phyloP scores from a whole-genome alignment of 2,113 vertebrate genomes.

The Ceyx margarethae region DNA sequence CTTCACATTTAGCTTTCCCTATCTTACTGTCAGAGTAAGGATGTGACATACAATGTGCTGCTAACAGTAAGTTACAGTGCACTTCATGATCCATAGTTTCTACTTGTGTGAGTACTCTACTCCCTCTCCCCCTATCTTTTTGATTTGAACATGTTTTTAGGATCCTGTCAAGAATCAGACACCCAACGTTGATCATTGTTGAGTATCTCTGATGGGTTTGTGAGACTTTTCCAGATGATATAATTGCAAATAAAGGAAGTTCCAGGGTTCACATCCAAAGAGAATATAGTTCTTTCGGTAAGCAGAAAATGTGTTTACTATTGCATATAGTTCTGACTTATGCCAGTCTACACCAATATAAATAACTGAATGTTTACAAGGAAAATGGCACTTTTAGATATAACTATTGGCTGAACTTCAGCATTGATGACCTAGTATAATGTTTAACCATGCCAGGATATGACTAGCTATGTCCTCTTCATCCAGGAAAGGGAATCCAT shows the following conservation, averaged over 20 bases:
- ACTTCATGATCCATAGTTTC: neutral
- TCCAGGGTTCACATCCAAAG: neutral
- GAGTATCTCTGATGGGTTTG: neutral
- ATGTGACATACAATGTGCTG: neutral
- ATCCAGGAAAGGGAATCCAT: neutral
- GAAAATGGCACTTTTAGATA: neutral
- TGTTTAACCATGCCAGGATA: neutral
- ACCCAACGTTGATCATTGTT: neutral
- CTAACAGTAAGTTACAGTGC: neutral
- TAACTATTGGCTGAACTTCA: neutral
- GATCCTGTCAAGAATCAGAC: neutral
- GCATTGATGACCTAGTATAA: neutral
- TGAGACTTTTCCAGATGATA: neutral
- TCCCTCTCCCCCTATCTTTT: neutral
- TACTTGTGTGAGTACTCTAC: neutral
- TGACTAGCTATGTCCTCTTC: neutral
- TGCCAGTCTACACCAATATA: neutral
- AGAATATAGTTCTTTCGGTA: neutral
- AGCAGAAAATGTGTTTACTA: neutral
- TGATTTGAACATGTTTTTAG: slow-evolving; percentile 3
- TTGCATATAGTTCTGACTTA: neutral
- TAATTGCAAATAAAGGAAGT: neutral
- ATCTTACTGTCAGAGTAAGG: neutral
- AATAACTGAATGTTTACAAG: neutral
- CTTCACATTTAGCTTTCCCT: neutral